Percentiles rank a stretch among this genome's conserved stretches.
Conservation (phyloP, 2,113 vertebrate genomes). For the Colinus virginianus region DNA sequence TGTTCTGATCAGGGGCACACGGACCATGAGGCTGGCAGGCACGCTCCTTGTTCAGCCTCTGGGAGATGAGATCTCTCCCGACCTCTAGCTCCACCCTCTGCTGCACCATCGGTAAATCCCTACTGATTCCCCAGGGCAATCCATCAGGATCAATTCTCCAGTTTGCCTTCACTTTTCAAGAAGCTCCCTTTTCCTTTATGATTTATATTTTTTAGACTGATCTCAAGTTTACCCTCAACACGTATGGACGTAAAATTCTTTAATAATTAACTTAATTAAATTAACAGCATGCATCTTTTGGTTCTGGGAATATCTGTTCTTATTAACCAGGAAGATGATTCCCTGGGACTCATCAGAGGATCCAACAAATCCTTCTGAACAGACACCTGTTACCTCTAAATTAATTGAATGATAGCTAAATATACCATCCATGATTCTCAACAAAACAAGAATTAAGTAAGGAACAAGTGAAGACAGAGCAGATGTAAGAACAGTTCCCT, state of each 20-base stretch:
- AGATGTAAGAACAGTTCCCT: background rate
- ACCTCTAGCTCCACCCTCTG: background rate
- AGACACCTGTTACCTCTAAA: background rate
- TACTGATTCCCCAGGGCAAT: background rate
- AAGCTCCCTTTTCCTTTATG: background rate
- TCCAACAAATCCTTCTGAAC: background rate
- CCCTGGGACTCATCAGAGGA: background rate
- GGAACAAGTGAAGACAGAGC: background rate
- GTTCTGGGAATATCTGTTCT: background rate
- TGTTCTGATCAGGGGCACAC: accelerated
- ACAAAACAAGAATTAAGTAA: background rate
- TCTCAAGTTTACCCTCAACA: background rate
- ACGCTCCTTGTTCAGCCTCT: accelerated
- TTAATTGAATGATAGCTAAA: background rate
- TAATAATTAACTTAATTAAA: too few species aligned
- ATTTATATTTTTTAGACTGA: background rate
- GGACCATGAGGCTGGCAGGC: background rate
- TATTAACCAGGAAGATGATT: background rate
- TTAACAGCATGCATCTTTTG: background rate
- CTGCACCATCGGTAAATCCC: background rate
- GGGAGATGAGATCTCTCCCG: background rate
- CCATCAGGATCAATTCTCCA: background rate
- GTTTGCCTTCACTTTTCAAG: background rate
- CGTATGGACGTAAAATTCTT: background rate
- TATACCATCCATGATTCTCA: background rate